Conservation (phyloP, 2,113 vertebrate genomes). For the Microcebus tavaratra region DNA sequence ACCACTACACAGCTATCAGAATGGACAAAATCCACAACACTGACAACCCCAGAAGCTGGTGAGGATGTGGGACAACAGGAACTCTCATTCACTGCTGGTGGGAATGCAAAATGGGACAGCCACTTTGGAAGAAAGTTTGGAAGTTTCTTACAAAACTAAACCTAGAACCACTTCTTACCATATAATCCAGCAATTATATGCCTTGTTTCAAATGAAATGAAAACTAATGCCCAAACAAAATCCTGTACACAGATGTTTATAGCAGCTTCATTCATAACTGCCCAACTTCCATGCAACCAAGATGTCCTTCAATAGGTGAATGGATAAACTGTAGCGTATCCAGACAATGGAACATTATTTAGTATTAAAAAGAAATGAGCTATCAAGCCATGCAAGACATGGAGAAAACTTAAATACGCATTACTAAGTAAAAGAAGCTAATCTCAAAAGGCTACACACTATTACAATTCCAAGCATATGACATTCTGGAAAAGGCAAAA, state of each 20-base stretch:
- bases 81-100: background rate
- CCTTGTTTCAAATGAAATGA: background rate
- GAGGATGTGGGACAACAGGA: background rate
- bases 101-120: background rate
- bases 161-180: background rate
- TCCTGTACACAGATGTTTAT: background rate
- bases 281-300: background rate
- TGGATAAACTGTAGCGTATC: background rate
- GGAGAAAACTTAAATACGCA: background rate
- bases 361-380: background rate
- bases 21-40: background rate
- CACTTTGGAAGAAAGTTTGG: background rate
- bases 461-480: background rate
- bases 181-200: background rate
- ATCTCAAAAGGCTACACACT: background rate
- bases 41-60: background rate
- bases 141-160: background rate
- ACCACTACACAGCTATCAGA: background rate
- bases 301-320: background rate
- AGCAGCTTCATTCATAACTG: background rate
- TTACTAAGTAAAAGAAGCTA: background rate
- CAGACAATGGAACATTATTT: background rate
- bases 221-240: background rate
- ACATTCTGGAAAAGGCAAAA: background rate
- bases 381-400: background rate